phyloP scores from a whole-genome alignment of 2,113 vertebrate species.

The Plotosus lineatus region DNA sequence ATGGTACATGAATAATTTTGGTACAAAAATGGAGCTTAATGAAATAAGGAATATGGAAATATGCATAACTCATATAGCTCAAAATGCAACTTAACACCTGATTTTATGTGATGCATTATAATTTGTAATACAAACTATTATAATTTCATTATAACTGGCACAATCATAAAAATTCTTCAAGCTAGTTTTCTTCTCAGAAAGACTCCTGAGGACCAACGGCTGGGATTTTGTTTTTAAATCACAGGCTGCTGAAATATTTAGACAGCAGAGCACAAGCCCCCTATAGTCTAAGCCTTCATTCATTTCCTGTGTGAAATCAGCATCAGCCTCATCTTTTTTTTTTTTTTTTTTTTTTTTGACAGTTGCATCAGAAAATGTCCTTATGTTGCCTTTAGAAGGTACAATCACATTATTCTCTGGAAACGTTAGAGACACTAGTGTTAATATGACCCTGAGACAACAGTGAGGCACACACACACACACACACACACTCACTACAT shows the following conservation, averaged over 20 bases:
- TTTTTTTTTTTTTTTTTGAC: constrained; percentile 14
- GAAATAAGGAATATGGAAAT: no score
- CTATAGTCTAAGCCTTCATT: constrained; percentile 4
- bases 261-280: constrained; percentile 2
- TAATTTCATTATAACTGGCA: background rate
- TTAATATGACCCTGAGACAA: background rate
- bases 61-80: no score
- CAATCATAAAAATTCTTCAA: background rate
- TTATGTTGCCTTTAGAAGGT: constrained; percentile 29
- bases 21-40: no score
- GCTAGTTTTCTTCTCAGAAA: background rate
- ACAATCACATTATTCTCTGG: constrained; percentile 32
- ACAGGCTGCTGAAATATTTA: constrained; percentile 13
- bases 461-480: constrained; percentile 16
- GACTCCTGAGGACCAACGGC: constrained; percentile 9
- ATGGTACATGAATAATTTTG: no score
- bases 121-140: no score
- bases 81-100: no score
- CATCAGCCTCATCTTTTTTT: constrained; percentile 28
- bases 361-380: constrained; percentile 25
- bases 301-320: constrained; percentile 25
- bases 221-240: background rate
- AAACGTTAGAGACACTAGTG: constrained; percentile 7
- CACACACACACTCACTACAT: constrained; percentile 1
- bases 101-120: no score